Conservation (phyloP, 2,797 vertebrate genomes). For the Chaetodon trifasciatus region DNA sequence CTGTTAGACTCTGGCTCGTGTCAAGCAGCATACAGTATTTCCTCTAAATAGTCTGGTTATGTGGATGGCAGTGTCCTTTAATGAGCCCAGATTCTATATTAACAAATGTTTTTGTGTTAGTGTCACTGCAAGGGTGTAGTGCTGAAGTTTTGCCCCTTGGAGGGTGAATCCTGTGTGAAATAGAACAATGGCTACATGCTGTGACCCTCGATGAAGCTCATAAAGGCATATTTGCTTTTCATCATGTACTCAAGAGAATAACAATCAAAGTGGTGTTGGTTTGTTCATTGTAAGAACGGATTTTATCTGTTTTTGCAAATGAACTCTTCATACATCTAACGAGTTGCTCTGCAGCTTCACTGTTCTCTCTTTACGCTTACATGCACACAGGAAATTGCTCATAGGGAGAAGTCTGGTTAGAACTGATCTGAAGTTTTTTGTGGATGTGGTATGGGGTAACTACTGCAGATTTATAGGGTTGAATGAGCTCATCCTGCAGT, state of each 20-base stretch:
- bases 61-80: background rate
- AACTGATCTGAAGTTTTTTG: background rate
- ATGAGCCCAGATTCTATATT: background rate
- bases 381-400: background rate
- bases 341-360: background rate
- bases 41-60: too few relatives aligned
- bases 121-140: background rate
- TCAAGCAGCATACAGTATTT: background rate
- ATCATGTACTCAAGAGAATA: too few relatives aligned
- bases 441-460: background rate
- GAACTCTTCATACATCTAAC: too few relatives aligned
- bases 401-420: background rate
- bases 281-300: too few relatives aligned
- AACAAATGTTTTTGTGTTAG: background rate
- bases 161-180: background rate
- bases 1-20: background rate
- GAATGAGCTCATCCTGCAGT: conserved; percentile 2
- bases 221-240: too few relatives aligned
- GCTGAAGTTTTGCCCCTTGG: background rate
- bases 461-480: background rate
- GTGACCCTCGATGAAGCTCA: too few relatives aligned
- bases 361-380: background rate
- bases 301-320: too few relatives aligned
- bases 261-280: too few relatives aligned
- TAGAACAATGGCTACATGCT: background rate